A percentile compares a stretch with the other conserved stretches of the same genome.
These are phyloP conservation scores for Smutsia temminckii DNA, from an alignment of 2,797 vertebrate species.

Conservation along the genomic window DNA sequence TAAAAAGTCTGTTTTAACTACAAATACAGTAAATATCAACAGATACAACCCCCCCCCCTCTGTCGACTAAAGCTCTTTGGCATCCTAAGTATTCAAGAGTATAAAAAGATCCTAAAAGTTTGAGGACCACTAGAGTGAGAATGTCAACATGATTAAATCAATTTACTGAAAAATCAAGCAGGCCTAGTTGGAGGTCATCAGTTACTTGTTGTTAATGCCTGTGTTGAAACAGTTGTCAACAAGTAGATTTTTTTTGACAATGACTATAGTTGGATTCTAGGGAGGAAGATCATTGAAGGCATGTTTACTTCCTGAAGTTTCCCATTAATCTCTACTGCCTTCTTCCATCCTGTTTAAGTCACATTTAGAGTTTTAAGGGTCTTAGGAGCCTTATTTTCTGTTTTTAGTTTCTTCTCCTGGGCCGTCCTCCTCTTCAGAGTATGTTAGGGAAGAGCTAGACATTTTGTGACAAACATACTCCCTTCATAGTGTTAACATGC, in stretches of 20 bases:
- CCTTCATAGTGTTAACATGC: not conserved
- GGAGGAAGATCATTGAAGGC: not conserved
- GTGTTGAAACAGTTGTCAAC: not conserved
- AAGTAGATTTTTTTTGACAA: not conserved
- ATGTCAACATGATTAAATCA: not conserved
- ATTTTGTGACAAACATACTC: conserved; percentile 43
- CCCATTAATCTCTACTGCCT: not conserved
- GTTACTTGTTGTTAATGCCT: not conserved
- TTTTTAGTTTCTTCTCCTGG: not conserved
- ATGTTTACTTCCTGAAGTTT: not conserved
- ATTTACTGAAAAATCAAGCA: not conserved
- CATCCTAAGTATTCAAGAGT: not conserved
- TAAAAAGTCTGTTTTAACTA: not conserved
- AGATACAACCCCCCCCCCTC: not conserved
- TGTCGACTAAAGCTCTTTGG: not conserved
- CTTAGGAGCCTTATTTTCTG: not conserved
- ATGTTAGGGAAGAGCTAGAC: not conserved
- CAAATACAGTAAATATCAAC: not conserved
- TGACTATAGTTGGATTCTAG: not conserved
- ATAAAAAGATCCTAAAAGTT: not conserved
- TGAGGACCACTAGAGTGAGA: not conserved
- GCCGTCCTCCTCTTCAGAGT: not conserved
- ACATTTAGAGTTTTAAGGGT: not conserved
- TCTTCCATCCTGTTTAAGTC: not conserved
- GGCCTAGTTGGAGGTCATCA: not conserved